Conservation (phyloP, 2,797 vertebrate species). For the Xenopus petersii region DNA sequence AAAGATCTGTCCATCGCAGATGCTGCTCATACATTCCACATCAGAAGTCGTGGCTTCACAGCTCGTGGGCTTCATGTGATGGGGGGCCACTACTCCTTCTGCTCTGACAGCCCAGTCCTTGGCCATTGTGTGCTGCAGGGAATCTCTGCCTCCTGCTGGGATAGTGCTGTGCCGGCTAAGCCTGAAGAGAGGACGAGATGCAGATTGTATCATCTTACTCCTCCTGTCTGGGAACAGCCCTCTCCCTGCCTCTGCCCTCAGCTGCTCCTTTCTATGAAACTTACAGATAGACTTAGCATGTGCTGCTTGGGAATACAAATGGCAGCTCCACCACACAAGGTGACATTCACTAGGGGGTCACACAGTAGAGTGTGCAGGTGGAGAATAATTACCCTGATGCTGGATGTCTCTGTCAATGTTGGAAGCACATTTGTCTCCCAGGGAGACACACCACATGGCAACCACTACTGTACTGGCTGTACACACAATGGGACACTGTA, state of each 20-base stretch:
- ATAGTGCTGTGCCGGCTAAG: background rate
- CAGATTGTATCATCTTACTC: conserved; percentile 1
- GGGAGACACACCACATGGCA: conserved; percentile 12
- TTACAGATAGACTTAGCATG: no score
- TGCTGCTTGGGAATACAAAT: no score
- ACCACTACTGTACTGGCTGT: conserved; percentile 5
- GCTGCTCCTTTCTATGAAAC: no score
- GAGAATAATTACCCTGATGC: no score
- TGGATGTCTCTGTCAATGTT: background rate
- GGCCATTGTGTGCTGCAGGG: background rate
- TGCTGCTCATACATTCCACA: background rate
- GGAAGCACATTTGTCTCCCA: conserved; percentile 4
- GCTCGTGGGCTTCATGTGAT: no score
- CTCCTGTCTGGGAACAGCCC: background rate
- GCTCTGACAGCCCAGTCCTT: background rate
- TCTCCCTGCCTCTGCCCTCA: background rate
- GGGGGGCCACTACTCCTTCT: background rate
- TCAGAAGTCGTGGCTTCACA: no score
- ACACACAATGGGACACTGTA: background rate
- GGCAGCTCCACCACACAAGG: no score
- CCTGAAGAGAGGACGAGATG: background rate
- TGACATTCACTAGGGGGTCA: no score
- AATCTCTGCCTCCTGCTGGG: background rate
- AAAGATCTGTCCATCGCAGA: background rate
- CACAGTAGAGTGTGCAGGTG: no score